These are phyloP conservation scores for Paedocypris micromegethes DNA, from an alignment of 2,797 vertebrate genomes.

Conservation along the genomic window DNA sequence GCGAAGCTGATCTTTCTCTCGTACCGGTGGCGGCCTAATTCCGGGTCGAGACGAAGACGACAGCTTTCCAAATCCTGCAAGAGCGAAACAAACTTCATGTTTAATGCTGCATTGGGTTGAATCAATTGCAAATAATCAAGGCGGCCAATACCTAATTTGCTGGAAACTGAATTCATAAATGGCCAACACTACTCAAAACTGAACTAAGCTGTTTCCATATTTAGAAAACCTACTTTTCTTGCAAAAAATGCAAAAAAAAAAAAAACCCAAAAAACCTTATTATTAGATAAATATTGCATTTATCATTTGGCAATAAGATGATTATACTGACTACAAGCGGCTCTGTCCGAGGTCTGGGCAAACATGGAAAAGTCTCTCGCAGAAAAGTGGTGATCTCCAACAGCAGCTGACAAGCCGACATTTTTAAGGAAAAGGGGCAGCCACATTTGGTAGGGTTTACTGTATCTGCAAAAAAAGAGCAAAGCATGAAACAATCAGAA, in stretches of 20 bases:
- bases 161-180: no score
- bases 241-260: no score
- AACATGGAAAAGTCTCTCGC: constrained; percentile 92
- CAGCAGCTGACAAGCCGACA: constrained; percentile 94
- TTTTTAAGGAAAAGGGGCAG: constrained; percentile 96
- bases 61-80: constrained; percentile 90
- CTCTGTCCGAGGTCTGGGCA: constrained; percentile 89
- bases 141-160: no score
- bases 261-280: no score
- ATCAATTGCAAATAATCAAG: no score
- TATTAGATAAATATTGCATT: no score
- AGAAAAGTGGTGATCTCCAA: constrained; percentile 97
- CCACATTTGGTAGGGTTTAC: constrained; percentile 97
- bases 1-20: constrained; percentile 99
- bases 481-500: neutral
- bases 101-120: neutral
- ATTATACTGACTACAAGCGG: constrained; percentile 82
- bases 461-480: constrained; percentile 71
- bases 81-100: neutral
- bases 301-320: neutral
- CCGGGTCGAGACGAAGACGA: constrained; percentile 88
- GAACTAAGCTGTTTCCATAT: no score
- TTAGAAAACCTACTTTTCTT: no score
- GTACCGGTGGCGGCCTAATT: constrained; percentile 91
- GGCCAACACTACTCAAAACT: no score